Evolutionary conservation across 2,888 invertebrate genomes (phyloP).

Genomic region (Muscina levida): DNA sequence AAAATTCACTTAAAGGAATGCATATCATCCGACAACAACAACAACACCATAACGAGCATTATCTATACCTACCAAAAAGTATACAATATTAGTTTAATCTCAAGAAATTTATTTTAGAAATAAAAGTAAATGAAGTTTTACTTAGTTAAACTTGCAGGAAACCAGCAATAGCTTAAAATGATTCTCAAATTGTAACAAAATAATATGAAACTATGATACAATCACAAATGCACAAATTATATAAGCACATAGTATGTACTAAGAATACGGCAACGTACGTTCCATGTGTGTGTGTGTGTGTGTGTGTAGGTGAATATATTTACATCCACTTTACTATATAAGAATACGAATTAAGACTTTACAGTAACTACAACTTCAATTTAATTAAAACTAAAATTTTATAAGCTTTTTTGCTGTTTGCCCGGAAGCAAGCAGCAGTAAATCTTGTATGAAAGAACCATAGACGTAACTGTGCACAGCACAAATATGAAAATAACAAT

Average conservation of each 20-base stretch:
- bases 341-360: constrained; percentile 59
- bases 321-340: neutral
- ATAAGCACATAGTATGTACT: neutral
- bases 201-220: neutral
- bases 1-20: too few species aligned
- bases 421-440: constrained; percentile 42
- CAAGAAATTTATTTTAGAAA: constrained; percentile 50
- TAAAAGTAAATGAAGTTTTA: constrained; percentile 52
- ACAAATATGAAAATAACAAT: constrained; percentile 26
- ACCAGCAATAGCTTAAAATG: constrained; percentile 21
- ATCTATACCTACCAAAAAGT: too few species aligned
- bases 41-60: too few species aligned
- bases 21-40: too few species aligned
- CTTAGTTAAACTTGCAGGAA: constrained; percentile 19
- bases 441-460: constrained; percentile 16
- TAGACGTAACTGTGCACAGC: constrained; percentile 2
- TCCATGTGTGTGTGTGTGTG: neutral
- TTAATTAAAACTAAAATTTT: constrained; percentile 65
- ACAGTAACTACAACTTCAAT: constrained; percentile 56
- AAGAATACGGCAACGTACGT: neutral
- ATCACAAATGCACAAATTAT: neutral
- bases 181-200: constrained; percentile 11
- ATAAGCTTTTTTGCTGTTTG: constrained; percentile 58
- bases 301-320: neutral
- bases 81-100: constrained; percentile 53